Evolutionary conservation across 2,797 vertebrate species (phyloP).

Genomic region (Chaenodraco wilsoni): DNA sequence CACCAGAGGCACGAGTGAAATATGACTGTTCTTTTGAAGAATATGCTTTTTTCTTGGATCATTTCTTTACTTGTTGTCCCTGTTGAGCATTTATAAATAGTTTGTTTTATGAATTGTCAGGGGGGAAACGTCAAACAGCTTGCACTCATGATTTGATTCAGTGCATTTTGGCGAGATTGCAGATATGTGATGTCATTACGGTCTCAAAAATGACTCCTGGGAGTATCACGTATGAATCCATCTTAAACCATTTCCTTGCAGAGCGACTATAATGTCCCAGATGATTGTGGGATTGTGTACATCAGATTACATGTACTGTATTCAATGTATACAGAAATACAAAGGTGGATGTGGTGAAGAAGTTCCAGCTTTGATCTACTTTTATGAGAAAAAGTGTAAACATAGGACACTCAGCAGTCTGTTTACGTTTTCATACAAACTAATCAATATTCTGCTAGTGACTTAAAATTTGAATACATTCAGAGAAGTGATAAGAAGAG

Average conservation of each 20-base stretch:
- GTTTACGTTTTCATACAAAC: conserved; percentile 1
- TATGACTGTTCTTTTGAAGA: conserved; percentile 11
- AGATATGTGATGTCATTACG: not conserved
- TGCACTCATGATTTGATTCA: not conserved
- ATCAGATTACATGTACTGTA: not conserved
- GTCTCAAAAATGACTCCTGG: not conserved
- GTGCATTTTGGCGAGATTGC: not conserved
- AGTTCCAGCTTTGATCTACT: not conserved
- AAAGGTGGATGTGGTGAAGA: not conserved
- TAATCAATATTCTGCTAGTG: not conserved
- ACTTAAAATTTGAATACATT: conserved; percentile 20
- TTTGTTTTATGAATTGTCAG: not conserved
- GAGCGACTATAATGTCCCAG: not conserved
- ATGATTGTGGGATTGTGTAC: not conserved
- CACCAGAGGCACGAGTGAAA: conserved; percentile 9
- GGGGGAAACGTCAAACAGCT: not conserved
- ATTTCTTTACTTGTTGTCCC: conserved; percentile 18
- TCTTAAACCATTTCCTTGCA: no score
- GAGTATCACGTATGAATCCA: not conserved
- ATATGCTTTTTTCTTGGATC: conserved; percentile 2
- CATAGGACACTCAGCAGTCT: not conserved
- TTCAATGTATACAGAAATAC: not conserved
- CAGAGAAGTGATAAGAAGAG: not conserved
- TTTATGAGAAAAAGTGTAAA: not conserved
- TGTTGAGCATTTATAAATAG: not conserved